A percentile compares a stretch with the other conserved stretches of the same genome.
Evolutionary conservation across 2,113 vertebrate genomes (phyloP).

Genomic region (Phalacrocorax carbo): DNA sequence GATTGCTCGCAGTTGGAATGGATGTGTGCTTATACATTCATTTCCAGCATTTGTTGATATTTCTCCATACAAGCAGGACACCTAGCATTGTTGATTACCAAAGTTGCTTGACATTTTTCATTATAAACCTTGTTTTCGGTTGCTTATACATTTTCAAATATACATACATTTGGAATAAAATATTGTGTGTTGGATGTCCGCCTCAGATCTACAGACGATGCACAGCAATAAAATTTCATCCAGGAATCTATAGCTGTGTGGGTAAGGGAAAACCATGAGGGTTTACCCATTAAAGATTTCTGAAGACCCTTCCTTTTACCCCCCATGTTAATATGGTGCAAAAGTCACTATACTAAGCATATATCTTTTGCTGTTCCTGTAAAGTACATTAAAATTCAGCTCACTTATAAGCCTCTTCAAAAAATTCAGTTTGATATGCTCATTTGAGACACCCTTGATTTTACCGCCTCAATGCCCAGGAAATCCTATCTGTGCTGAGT

Average conservation of each 20-base stretch:
- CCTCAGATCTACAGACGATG: background rate
- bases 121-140: background rate
- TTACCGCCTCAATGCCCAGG: background rate
- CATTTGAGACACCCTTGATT: background rate
- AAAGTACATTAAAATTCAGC: background rate
- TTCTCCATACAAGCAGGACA: background rate
- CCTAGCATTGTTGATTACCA: background rate
- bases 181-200: background rate
- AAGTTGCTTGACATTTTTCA: background rate
- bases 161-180: background rate
- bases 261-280: background rate
- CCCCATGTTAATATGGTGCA: background rate
- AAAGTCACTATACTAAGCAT: background rate
- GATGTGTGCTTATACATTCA: background rate
- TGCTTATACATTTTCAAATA: background rate
- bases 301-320: background rate
- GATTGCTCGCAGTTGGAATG: background rate
- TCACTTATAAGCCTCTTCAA: background rate
- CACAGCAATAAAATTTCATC: background rate
- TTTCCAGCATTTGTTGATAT: background rate
- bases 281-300: background rate
- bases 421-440: slow-evolving; percentile 17
- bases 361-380: background rate
- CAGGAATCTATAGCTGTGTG: background rate
- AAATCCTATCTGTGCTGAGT: background rate